phyloP scores from a whole-genome alignment of 1,140 invertebrate species.

The Trypoxylus dichotomus region DNA sequence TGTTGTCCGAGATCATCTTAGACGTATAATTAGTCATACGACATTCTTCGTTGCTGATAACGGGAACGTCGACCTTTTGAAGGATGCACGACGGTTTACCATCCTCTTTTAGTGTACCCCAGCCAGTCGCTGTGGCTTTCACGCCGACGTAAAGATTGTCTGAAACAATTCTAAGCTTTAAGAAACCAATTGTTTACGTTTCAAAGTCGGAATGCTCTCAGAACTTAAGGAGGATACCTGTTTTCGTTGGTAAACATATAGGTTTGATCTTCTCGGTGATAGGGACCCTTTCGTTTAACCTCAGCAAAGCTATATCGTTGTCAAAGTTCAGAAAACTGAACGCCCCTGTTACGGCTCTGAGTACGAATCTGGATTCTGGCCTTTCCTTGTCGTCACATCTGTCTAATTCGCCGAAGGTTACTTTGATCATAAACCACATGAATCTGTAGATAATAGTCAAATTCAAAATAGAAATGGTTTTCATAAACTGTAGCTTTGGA shows the following conservation, averaged over 20 bases:
- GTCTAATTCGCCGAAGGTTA: slow-evolving; percentile 81
- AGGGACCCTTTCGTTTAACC: slow-evolving; percentile 74
- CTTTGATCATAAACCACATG: slow-evolving; percentile 89
- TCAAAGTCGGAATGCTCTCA: background rate
- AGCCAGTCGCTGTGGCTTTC: slow-evolving; percentile 75
- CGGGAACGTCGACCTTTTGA: slow-evolving; percentile 80
- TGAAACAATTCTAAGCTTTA: slow-evolving; percentile 49
- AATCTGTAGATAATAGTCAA: slow-evolving; percentile 60
- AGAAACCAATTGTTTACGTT: slow-evolving; percentile 10
- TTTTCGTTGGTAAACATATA: slow-evolving; percentile 72
- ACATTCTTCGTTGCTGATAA: slow-evolving; percentile 76
- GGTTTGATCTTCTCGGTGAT: slow-evolving; percentile 75
- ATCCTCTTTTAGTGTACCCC: slow-evolving; percentile 81
- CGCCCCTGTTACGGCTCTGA: slow-evolving; percentile 71
- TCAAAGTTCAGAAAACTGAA: slow-evolving; percentile 83
- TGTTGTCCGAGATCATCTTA: slow-evolving; percentile 81
- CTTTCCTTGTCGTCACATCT: slow-evolving; percentile 70
- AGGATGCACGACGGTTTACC: slow-evolving; percentile 79
- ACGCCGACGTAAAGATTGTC: slow-evolving; percentile 69
- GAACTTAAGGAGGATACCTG: slow-evolving; percentile 55
- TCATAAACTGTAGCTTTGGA: no score
- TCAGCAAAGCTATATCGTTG: slow-evolving; percentile 80
- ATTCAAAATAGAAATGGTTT: slow-evolving; percentile 45
- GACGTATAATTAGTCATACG: slow-evolving; percentile 75
- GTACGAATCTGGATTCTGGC: slow-evolving; percentile 74